Conservation (phyloP, 2,888 invertebrate genomes). For the Drosophila conformis region DNA sequence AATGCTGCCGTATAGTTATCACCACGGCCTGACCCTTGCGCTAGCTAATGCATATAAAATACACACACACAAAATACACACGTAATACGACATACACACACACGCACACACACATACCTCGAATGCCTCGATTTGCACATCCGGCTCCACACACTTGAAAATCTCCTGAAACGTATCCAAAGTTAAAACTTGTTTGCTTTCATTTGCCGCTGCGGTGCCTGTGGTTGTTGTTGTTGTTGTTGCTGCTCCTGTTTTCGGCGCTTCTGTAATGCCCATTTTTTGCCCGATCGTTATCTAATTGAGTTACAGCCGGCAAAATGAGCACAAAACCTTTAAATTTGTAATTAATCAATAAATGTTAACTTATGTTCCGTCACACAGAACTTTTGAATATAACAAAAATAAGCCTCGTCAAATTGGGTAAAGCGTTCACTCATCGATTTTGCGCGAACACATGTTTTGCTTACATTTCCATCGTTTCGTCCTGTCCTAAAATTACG, state of each 20-base stretch:
- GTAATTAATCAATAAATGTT: conserved; percentile 31
- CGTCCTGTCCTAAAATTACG: conserved; percentile 44
- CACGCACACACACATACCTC: conserved; percentile 84
- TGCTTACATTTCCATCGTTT: conserved; percentile 13
- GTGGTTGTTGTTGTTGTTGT: conserved; percentile 47
- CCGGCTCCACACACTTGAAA: conserved; percentile 86
- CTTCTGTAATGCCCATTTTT: conserved; percentile 81
- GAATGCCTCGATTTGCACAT: conserved; percentile 86
- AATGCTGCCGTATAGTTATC: conserved; percentile 91
- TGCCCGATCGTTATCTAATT: conserved; percentile 5
- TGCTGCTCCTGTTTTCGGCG: conserved; percentile 59
- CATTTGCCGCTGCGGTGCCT: conserved; percentile 61
- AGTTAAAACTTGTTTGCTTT: conserved; percentile 82
- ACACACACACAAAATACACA: conserved; percentile 10
- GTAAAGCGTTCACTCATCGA: conserved; percentile 65
- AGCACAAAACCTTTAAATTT: neutral
- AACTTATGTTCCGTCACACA: conserved; percentile 19
- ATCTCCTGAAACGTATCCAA: conserved; percentile 87
- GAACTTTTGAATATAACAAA: conserved; percentile 24
- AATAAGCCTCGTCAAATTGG: conserved; percentile 18
- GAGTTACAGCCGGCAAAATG: neutral
- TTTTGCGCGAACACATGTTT: conserved; percentile 76
- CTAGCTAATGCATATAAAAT: conserved; percentile 85
- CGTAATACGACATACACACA: neutral
- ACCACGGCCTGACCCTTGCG: conserved; percentile 90